Evolutionary conservation across 2,113 vertebrate species (phyloP), one percentile per base, ranked within the genome.

Genomic region (Agapornis roseicollis): DNA sequence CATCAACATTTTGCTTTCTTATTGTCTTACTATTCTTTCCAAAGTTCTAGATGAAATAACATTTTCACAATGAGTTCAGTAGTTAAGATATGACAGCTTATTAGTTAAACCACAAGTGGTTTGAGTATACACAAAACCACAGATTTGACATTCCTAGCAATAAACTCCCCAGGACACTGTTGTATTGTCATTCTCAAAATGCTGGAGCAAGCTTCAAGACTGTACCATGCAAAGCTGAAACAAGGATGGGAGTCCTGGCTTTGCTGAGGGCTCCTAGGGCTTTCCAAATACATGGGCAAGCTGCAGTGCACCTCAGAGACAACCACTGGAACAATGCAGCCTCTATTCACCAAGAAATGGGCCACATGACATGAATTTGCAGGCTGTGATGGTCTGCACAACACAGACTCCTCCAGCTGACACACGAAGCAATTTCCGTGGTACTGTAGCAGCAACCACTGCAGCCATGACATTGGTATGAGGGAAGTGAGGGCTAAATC

Each of bases 261-360:
- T 42, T 72, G 71, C 66, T 58, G 33, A 55, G 66, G 66, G 41
- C 39, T 80, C 28, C 52, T 1, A 4, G 7, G 23, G 13, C 8
- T 63, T 27, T 27, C 87, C 58, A 50, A 53, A 50, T 1, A 17
- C 25, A 8, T 0, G 0, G 42, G 10, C 24, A 6, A 0, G 8
- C 50, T 63, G n/a, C n/a, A 22, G 39, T 0, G 1, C 23, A 47
- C 37, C 65, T 58, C 29, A 23, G 53, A 55, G 28, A 80, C 29
- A 60, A 5, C 13, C 33, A 11, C 0, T 1, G 27, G 25, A 37
- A 47, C 29, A 35, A 2, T 1, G 42, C 33, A 70, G 73, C 41
- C 55, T 22, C 28, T 29, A 10, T 14, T 22, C 25, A 52, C 10
- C 20, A 24, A 37, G 17, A 55, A 5, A 6, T 11, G 1, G 53